phyloP scores from a whole-genome alignment of 1,140 invertebrate species.

The Telenomus remus region DNA sequence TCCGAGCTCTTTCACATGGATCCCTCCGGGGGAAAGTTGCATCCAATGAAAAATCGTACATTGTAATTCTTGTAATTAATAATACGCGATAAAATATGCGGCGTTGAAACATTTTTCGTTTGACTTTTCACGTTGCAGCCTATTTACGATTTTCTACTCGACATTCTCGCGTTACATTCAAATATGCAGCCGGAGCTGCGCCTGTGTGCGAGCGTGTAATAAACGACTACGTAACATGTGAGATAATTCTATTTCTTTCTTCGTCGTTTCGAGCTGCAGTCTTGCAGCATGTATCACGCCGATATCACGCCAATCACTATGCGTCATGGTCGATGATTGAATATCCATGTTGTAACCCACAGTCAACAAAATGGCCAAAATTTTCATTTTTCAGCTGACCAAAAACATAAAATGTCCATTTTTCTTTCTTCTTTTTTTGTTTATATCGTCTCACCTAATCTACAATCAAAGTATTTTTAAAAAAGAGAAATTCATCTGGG shows the following conservation, averaged over 20 bases:
- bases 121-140: conserved; percentile 44
- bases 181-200: conserved; percentile 12
- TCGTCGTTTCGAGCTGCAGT: conserved; percentile 28
- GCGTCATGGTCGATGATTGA: conserved; percentile 37
- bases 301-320: conserved; percentile 52
- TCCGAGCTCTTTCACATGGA: conserved; percentile 1
- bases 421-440: too few relatives aligned
- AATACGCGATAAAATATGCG: conserved; percentile 26
- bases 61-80: conserved; percentile 21
- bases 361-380: conserved; percentile 15
- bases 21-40: conserved; percentile 11
- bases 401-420: too few relatives aligned
- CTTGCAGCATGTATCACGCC: conserved; percentile 35
- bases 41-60: conserved; percentile 1
- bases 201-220: conserved; percentile 33
- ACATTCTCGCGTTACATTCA: conserved; percentile 53
- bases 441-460: too few relatives aligned
- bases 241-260: conserved; percentile 57
- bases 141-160: conserved; percentile 50
- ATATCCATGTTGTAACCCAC: conserved; percentile 22
- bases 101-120: conserved; percentile 34
- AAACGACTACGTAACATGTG: conserved; percentile 55
- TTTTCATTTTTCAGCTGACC: too few relatives aligned
- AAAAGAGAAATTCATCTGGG: too few relatives aligned
- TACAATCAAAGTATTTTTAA: too few relatives aligned